Evolutionary conservation across 2,888 invertebrate species (phyloP).

Genomic region (Myopa testacea): DNA sequence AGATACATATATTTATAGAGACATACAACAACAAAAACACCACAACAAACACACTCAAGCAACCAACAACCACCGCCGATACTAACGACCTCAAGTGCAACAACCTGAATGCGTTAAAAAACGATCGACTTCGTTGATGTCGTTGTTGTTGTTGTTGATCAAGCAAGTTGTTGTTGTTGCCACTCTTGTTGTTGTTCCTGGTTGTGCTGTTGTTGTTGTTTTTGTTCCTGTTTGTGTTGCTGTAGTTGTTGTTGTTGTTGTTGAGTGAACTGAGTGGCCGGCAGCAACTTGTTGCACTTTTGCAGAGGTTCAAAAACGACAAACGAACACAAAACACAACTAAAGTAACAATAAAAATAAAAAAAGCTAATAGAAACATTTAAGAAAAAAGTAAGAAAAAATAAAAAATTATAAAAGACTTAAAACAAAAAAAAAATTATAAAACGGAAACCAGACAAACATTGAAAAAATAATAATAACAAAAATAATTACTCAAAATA

Average conservation of each 20-base stretch:
- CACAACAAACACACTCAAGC: background rate
- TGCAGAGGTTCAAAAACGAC: background rate
- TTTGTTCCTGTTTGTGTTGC: constrained; percentile 2
- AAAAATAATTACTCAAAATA: background rate
- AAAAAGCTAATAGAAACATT: no score
- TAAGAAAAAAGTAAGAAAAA: no score
- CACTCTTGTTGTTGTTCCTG: background rate
- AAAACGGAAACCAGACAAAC: background rate
- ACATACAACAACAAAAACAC: background rate
- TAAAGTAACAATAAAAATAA: no score
- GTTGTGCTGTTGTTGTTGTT: background rate
- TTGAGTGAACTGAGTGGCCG: background rate
- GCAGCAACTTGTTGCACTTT: constrained; percentile 25
- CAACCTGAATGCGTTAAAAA: constrained; percentile 52
- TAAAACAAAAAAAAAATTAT: no score
- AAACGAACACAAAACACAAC: background rate
- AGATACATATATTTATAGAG: background rate
- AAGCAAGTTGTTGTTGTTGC: constrained; percentile 23
- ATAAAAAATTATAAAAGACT: no score
- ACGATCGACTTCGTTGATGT: constrained; percentile 10
- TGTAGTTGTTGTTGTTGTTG: background rate
- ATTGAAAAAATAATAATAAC: background rate
- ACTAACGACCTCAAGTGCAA: constrained; percentile 63
- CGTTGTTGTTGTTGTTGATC: constrained; percentile 17
- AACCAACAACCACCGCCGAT: constrained; percentile 45